Base-by-base conservation (phyloP, 2,113 vertebrate species). In the Dolichotis patagonum region DNA sequence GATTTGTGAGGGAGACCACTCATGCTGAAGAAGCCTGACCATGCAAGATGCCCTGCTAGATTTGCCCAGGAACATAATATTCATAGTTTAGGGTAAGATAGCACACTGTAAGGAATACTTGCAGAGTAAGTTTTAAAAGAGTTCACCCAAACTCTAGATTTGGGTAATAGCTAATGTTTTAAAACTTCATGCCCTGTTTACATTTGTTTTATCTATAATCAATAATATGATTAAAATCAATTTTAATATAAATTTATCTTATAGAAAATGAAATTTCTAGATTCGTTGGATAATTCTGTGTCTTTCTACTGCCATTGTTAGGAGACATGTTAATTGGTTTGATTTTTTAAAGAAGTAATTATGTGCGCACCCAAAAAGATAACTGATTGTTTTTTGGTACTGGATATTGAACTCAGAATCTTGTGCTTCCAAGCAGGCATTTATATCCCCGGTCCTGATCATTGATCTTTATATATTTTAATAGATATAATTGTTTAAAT, bases 151-250 rank as follows among this genome's bases (percentile, higher is more conserved):
- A 73, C 38, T 89, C 71, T 73, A 75, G 16, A 65, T 63, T 49
- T 75, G 16, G 75, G 49, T 17, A 16, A 41, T 56, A 73, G 22
- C 26, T 67, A 65, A 35, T 1, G 32, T 67, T 71, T 95, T 28
- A 69, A 77, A 92, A 94, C 22, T 5, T 12, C 9, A 69, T 49
- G 2, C 49, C 24, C 52, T 62, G 0, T 32, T 67, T 62, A 91
- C 86, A 52, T 56, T 49, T 89, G 5, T 73, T 86, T 9, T 77
- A 63, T 49, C 71, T 84, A 32, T 67, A 87, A 69, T 2, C 26
- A 69, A 82, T 67, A 77, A 60, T 54, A 71, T 43, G 56, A 81
- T 63, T 32, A 85, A 92, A 49, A 41, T 38, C 26, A 78, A 84
- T 58, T 10, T 62, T 65, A 38, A 62, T 32, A 41, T 60, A 69